Conservation (phyloP, 2,113 vertebrate genomes). For the Catharus minimus region DNA sequence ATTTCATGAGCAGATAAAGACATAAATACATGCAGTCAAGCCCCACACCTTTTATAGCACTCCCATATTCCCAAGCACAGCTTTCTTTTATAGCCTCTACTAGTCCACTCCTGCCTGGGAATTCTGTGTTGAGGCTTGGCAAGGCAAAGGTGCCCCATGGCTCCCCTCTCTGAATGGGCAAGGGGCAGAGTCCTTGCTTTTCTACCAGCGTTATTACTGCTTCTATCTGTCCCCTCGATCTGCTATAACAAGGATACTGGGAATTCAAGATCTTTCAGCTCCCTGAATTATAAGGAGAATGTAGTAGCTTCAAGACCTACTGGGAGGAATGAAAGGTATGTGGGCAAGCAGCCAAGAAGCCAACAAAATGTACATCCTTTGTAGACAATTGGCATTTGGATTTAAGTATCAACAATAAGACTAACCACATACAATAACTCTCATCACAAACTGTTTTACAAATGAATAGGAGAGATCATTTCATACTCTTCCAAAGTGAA, state of each 20-base stretch:
- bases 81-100: background rate
- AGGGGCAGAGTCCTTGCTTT: background rate
- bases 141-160: background rate
- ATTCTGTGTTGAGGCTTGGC: background rate
- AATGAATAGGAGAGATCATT: background rate
- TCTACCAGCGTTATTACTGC: background rate
- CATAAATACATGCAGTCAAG: background rate
- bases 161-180: background rate
- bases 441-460: background rate
- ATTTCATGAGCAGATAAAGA: background rate
- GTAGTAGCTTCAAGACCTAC: background rate
- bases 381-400: background rate
- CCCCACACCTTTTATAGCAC: background rate
- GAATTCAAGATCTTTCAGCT: background rate
- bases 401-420: background rate
- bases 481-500: background rate
- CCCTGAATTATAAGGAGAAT: background rate
- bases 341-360: background rate
- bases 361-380: background rate
- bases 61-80: background rate
- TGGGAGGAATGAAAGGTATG: background rate
- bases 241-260: background rate
- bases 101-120: background rate
- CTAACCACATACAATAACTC: background rate
- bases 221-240: background rate